Percentiles rank a stretch among this genome's conserved stretches.
Evolutionary conservation across 2,113 vertebrate species (phyloP).

Genomic region (Charina bottae): DNA sequence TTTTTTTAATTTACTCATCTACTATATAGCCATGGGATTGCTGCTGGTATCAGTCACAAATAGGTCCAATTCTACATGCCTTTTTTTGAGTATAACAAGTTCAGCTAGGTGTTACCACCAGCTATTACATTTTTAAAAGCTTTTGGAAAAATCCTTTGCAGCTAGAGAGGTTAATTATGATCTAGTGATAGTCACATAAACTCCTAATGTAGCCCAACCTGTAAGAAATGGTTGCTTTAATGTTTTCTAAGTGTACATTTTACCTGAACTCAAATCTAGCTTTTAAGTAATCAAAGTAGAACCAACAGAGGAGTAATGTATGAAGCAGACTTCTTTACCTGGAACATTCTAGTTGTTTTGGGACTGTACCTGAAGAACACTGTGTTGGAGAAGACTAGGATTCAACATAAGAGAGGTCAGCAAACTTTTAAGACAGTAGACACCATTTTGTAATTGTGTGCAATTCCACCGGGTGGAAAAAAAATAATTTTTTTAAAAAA

Average conservation of each 20-base stretch:
- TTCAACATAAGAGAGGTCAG: background rate
- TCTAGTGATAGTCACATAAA: background rate
- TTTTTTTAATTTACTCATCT: background rate
- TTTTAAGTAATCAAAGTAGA: background rate
- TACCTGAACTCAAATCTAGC: background rate
- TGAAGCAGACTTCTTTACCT: background rate
- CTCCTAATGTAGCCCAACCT: background rate
- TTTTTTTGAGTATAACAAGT: background rate
- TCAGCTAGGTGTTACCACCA: background rate
- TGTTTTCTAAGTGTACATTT: background rate
- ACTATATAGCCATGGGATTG: background rate
- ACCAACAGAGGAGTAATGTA: background rate
- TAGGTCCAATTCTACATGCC: background rate
- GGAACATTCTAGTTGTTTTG: background rate
- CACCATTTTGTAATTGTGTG: background rate
- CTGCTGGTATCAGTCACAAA: background rate
- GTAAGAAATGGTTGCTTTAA: background rate
- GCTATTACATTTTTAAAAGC: background rate
- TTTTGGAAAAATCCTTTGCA: background rate
- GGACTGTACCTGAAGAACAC: background rate
- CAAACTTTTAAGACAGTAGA: background rate
- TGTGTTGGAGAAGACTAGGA: background rate
- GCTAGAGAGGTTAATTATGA: background rate
- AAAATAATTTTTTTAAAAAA: background rate
- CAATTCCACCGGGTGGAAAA: background rate